phyloP scores from a whole-genome alignment of 30 jellyfish, hydroid and myxozoan species.

The Morbakka virulenta region DNA sequence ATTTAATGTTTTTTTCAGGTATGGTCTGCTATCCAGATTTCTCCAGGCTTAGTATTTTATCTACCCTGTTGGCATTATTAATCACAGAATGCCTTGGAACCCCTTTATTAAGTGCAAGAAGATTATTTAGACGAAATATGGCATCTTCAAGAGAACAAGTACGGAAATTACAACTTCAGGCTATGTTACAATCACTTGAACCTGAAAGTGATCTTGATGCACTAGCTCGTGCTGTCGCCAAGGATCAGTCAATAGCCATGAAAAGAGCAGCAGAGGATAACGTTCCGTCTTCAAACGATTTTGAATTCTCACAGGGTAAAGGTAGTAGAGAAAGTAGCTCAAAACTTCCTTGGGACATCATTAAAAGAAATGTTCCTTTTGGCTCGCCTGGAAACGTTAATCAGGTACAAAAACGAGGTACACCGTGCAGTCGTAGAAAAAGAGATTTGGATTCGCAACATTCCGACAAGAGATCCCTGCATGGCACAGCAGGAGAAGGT shows the following conservation, averaged over 20 bases:
- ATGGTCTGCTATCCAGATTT: no score
- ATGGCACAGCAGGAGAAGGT: slow-evolving; percentile 86
- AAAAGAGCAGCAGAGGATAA: slow-evolving; percentile 76
- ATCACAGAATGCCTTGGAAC: background rate
- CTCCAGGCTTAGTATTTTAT: no score
- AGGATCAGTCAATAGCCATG: slow-evolving; percentile 33
- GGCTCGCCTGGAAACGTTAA: slow-evolving; percentile 37
- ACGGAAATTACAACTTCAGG: slow-evolving; percentile 65
- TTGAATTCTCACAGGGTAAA: background rate
- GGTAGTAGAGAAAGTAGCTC: background rate
- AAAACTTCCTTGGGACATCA: slow-evolving; percentile 31
- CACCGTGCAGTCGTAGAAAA: slow-evolving; percentile 68
- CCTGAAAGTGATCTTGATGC: slow-evolving; percentile 37
- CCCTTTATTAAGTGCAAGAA: background rate
- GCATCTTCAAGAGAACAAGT: slow-evolving; percentile 76
- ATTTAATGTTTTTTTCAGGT: no score
- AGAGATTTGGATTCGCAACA: slow-evolving; percentile 42
- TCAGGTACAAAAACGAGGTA: slow-evolving; percentile 23
- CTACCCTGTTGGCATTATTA: background rate
- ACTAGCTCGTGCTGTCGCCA: slow-evolving; percentile 39
- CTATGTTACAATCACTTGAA: slow-evolving; percentile 49
- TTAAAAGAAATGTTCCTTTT: slow-evolving; percentile 47
- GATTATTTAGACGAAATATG: slow-evolving; percentile 33
- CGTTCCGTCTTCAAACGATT: slow-evolving; percentile 14
- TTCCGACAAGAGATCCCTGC: slow-evolving; percentile 38